phyloP scores from a whole-genome alignment of 2,888 invertebrate genomes.

The Ophion obscuratus region DNA sequence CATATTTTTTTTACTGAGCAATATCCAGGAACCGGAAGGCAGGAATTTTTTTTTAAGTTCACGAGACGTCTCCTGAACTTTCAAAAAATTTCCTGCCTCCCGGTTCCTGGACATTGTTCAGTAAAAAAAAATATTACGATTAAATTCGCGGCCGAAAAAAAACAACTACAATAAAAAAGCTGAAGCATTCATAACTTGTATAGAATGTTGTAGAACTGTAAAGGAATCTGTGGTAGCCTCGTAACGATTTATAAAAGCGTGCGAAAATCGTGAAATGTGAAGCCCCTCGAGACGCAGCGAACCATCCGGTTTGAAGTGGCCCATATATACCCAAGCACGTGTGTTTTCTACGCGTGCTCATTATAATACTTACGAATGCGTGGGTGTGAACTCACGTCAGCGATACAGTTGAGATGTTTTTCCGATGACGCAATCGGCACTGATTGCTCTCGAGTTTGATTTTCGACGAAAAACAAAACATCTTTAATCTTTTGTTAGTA shows the following conservation, averaged over 20 bases:
- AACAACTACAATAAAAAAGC: neutral
- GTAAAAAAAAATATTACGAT: too few species aligned
- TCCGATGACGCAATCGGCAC: constrained; percentile 62
- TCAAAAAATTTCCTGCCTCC: too few species aligned
- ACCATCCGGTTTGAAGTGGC: neutral
- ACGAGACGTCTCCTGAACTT: too few species aligned
- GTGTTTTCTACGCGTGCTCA: constrained; percentile 2
- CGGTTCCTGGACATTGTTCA: too few species aligned
- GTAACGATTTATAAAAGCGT: neutral
- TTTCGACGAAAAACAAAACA: neutral
- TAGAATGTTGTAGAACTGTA: neutral
- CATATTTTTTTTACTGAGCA: too few species aligned
- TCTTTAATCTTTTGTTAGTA: neutral
- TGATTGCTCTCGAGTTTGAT: constrained; percentile 46
- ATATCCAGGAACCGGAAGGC: too few species aligned
- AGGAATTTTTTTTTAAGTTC: too few species aligned
- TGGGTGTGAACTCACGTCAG: constrained; percentile 71
- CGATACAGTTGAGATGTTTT: constrained; percentile 76
- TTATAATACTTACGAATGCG: constrained; percentile 48
- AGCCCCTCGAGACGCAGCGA: neutral
- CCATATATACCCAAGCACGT: neutral
- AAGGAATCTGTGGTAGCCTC: neutral
- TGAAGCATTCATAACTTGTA: too few species aligned
- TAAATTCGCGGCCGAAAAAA: neutral
- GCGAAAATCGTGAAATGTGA: neutral